Conservation (phyloP, 1,140 invertebrate genomes). For the Linepithema humile region DNA sequence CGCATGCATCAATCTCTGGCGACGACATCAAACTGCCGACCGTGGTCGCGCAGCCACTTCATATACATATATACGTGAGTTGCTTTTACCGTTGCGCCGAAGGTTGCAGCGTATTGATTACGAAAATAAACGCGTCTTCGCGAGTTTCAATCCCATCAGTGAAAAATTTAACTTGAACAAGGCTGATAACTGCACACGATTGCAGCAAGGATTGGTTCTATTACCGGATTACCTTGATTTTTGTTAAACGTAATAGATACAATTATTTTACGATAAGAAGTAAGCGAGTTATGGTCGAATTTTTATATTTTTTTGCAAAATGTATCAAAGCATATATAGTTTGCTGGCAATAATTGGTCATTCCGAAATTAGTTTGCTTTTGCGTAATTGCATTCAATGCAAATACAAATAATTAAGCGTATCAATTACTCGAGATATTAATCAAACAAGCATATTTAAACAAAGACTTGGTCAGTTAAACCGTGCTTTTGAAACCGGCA, state of each 20-base stretch:
- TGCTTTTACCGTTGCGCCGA: slow-evolving; percentile 25
- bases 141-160: neutral
- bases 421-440: neutral
- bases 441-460: neutral
- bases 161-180: slow-evolving; percentile 5
- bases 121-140: slow-evolving; percentile 23
- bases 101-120: slow-evolving; percentile 7
- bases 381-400: neutral
- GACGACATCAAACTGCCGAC: neutral
- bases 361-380: neutral
- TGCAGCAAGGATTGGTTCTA: neutral
- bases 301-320: neutral
- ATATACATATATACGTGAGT: neutral
- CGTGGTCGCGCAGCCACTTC: neutral
- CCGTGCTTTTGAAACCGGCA: too few relatives aligned
- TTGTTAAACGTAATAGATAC: neutral
- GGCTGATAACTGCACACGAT: slow-evolving; percentile 19
- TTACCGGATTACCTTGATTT: neutral
- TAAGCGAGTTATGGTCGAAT: neutral
- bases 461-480: neutral
- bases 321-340: neutral
- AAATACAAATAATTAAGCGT: neutral
- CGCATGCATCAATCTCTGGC: slow-evolving; percentile 18
- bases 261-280: neutral
- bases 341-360: neutral